Evolutionary conservation across 2,113 vertebrate species (phyloP).

Genomic region (Hyaena hyaena): DNA sequence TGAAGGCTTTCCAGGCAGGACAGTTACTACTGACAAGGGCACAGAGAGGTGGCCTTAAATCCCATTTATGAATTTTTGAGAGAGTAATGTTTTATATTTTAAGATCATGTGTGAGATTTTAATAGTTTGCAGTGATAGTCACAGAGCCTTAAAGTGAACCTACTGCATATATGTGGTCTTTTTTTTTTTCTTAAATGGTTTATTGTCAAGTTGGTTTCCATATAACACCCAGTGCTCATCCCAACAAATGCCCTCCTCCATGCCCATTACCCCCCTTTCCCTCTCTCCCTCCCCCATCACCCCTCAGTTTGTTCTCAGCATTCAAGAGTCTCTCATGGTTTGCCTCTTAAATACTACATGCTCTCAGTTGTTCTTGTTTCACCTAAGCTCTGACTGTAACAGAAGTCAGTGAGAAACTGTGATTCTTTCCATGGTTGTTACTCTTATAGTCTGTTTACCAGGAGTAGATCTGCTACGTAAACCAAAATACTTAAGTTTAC

Average conservation of each 20-base stretch:
- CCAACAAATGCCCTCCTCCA: too few species aligned
- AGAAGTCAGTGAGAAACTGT: slow-evolving; percentile 37
- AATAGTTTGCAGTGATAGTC: neutral
- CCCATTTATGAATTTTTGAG: neutral
- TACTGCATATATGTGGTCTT: slow-evolving; percentile 1
- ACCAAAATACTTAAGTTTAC: slow-evolving; percentile 16
- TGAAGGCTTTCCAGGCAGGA: neutral
- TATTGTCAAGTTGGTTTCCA: too few species aligned
- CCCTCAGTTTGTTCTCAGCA: too few species aligned
- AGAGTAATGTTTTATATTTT: neutral
- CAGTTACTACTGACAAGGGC: neutral
- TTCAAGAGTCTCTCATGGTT: too few species aligned
- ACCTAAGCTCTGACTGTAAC: neutral
- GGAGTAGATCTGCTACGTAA: slow-evolving; percentile 9
- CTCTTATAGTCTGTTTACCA: slow-evolving; percentile 44
- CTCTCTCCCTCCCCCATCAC: too few species aligned
- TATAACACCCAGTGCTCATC: too few species aligned
- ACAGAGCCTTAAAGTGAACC: slow-evolving; percentile 16
- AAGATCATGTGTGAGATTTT: neutral
- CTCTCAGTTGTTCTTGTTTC: neutral
- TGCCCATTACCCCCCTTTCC: too few species aligned
- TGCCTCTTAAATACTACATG: neutral
- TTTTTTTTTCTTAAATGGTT: too few species aligned
- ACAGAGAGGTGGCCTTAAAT: neutral
- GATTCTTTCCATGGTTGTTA: neutral